Conservation (phyloP, 2,888 invertebrate species). For the Melikaiella ostensackeni region DNA sequence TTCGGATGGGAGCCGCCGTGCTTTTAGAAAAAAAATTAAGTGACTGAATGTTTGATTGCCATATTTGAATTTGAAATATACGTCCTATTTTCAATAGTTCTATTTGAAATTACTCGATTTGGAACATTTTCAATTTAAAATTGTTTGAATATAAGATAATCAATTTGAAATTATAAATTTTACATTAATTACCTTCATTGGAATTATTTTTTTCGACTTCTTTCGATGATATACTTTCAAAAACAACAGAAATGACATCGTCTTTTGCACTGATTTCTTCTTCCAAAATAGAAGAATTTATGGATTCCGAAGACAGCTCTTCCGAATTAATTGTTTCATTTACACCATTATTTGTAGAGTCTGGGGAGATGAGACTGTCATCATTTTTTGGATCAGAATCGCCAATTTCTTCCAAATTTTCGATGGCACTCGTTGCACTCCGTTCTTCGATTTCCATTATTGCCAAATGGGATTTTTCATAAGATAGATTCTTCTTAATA, state of each 20-base stretch:
- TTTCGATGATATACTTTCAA: neutral
- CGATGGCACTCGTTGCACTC: neutral
- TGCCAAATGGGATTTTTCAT: neutral
- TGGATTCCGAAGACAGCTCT: neutral
- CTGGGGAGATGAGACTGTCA: neutral
- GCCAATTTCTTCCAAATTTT: neutral
- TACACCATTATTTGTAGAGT: neutral
- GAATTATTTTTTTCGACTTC: neutral
- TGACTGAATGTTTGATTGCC: no score
- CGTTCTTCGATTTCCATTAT: neutral
- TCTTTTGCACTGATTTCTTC: neutral
- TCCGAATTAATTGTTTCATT: neutral
- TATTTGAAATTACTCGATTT: no score
- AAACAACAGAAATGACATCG: neutral
- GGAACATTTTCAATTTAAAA: no score
- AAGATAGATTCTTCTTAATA: no score
- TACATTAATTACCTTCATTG: neutral
- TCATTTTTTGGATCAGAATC: constrained; percentile 1
- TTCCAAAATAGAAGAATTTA: neutral
- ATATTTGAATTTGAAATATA: no score
- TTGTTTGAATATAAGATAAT: no score
- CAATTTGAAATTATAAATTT: neutral
- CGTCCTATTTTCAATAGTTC: no score
- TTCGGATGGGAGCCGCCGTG: no score
- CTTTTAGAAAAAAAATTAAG: no score